phyloP scores from a whole-genome alignment of 1,140 invertebrate species.

The Meteorus sp. region DNA sequence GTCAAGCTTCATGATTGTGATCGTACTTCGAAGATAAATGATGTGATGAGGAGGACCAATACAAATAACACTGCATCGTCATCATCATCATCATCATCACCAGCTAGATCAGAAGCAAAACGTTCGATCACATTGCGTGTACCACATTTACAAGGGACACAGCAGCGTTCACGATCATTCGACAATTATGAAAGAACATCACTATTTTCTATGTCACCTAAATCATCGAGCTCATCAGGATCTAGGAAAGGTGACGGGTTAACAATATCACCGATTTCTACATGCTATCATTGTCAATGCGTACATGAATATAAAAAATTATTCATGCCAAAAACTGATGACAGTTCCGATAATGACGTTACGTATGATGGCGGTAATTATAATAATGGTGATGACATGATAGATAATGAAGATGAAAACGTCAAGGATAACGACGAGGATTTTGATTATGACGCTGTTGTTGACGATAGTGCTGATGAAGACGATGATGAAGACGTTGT shows the following conservation, averaged over 20 bases:
- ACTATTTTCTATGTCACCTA: constrained; percentile 54
- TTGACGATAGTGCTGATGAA: constrained; percentile 6
- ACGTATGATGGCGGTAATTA: background rate
- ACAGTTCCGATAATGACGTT: too few relatives aligned
- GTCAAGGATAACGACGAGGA: constrained; percentile 35
- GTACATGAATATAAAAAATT: constrained; percentile 52
- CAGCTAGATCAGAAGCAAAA: constrained; percentile 47
- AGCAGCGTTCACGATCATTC: constrained; percentile 73
- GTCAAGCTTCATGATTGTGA: constrained; percentile 63
- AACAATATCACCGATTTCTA: constrained; percentile 37
- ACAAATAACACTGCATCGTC: constrained; percentile 48
- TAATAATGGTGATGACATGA: constrained; percentile 17
- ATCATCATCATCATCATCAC: constrained; percentile 49
- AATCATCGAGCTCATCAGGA: constrained; percentile 10
- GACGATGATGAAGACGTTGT: constrained; percentile 60
- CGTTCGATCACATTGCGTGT: constrained; percentile 62
- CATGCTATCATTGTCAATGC: constrained; percentile 56
- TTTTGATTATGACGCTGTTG: background rate
- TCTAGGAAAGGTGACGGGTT: constrained; percentile 32
- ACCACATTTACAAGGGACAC: constrained; percentile 65
- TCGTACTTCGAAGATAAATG: constrained; percentile 21
- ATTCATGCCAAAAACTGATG: constrained; percentile 29
- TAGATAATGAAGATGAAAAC: constrained; percentile 22
- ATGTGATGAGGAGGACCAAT: constrained; percentile 27
- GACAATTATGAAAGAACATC: constrained; percentile 68